Evolutionary conservation across 2,113 vertebrate species (phyloP), one percentile per base, ranked within the genome.

Genomic region (Strix aluco): DNA sequence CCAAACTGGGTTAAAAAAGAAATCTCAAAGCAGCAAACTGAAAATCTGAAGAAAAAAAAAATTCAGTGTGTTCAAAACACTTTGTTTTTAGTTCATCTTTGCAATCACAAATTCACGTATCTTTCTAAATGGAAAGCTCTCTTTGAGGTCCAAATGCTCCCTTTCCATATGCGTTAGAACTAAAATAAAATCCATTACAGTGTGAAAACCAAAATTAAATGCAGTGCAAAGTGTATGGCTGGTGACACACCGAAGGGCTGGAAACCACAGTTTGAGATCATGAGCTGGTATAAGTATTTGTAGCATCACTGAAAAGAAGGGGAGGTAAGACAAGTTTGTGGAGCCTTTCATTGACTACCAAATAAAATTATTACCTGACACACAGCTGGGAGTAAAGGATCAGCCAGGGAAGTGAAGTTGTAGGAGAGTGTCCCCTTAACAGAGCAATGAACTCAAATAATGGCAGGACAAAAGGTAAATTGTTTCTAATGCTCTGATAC

Each of bases 151-250:
- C 67, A 92, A 90, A 90, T 59, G 11, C 71, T 88, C 71, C 59
- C 51, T 92, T 81, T 86, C 82, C 23, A 9, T 77, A 90, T 70
- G 86, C 51, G 42, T 73, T 86, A 79, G 38, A 83, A 73, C 71
- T 88, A 90, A 96, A 94, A 94, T 93, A 93, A 88, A 93, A 96
- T 21, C 20, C 71, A 86, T 47, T 77, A 30, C 29, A 40, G 71
- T 27, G 27, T 57, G 90, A 94, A 94, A 83, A 80, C 7, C 46
- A 74, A 81, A 94, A 94, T 81, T 32, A 95, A 93, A 96, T 88
- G 63, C 85, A 93, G 66, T 65, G 71, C 81, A 90, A 96, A 90
- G 85, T 42, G 46, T 88, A 77, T 34, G 46, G 42, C 19, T 96
- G 71, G 36, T 85, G 85, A 82, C 81, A 95, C 74, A 86, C 32